Evolutionary conservation across 2,888 invertebrate genomes (phyloP), one percentile per base, ranked within the genome.

Genomic region (Agapostemon virescens): DNA sequence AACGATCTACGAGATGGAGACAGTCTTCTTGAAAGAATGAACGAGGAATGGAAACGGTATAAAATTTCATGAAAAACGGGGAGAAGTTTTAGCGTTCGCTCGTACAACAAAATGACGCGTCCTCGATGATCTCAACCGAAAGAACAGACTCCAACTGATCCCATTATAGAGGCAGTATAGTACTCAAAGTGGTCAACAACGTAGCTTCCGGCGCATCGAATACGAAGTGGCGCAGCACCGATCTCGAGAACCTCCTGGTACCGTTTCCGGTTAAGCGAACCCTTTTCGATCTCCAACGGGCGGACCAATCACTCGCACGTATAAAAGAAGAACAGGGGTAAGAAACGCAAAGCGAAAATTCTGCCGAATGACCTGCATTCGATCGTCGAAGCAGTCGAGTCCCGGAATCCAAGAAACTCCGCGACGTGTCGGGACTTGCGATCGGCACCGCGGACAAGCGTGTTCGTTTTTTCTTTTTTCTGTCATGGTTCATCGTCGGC

Each of bases 331-430:
- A 11, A 20, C 6, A 3, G 45, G 68, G 69, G 17, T 70, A 40
- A 67, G 69, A 75, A 82, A 75, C 69, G 74, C 52, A 30, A 77
- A n/a, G 67, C 55, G 66, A 30, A 33, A 45, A 68, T 74, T 68
- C 70, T 55, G 52, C 68, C 84, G 86, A 87, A 83, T 79, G 84
- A 64, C 87, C 86, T 66, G 86, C 87, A 82, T 86, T 83, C 87
- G 74, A 82, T 81, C 67, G 42, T 79, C 80, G 77, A 82, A 52
- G 64, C 81, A 55, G 71, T 77, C 52, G 45, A 76, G 38, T 58
- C 45, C 52, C 23, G 26, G 55, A 66, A 70, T 74, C 58, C 68
- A 30, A 68, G 55, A 68, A 23, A n/a, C 55, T 63, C 71, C 70
- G 13, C 75, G 58, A 52, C 23, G 40, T 42, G 52, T 20, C 36